Base-by-base conservation (phyloP, 2,797 vertebrate genomes). In the Percopsis omiscomaycus region DNA sequence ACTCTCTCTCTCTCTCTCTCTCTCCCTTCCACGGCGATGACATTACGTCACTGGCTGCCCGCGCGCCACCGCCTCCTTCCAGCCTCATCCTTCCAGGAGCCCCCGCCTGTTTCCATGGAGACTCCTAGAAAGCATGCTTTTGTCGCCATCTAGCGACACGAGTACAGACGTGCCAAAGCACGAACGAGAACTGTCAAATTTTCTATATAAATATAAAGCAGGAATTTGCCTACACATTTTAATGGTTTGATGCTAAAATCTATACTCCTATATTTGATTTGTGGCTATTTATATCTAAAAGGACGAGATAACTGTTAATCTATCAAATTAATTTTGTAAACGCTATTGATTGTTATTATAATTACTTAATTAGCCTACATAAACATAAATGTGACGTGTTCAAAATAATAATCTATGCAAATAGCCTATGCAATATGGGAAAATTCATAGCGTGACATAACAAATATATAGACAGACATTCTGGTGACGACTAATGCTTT, bases 21-120 rank as follows among this genome's bases (percentile, higher is more conserved):
- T 22, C 59, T 42, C n/a, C n/a, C n/a, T n/a, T n/a, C 32, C 32
- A 37, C 72, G 81, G 73, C 73, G 75, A 72, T 85, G 75, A 75
- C 81, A 89, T 92, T 71, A 92, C 91, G 90, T 93, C 91, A 92
- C 75, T 77, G n/a, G 28, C 49, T 54, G 64, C 74, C 79, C 67
- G 71, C 3, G 68, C 80, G 32, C 78, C 50, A 60, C 68, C 13
- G 55, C 74, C 69, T 53, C 86, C 73, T 79, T 83, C 61, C 59
- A 12, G 22, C 71, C 69, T 61, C 82, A 84, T 91, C 90, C 88
- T 88, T 87, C 85, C 83, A 77, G 75, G 81, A 75, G 81, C 56
- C 78, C 2, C 78, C 2, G 64, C 51, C 59, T 83, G 93, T 93
- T 93, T 90, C 92, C 91, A 93, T 93, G 91, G 89, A 75, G 89